Percentiles rank a stretch among this genome's conserved stretches.
phyloP scores from a whole-genome alignment of 2,797 vertebrate genomes.

The Yasuhikotakia modesta region DNA sequence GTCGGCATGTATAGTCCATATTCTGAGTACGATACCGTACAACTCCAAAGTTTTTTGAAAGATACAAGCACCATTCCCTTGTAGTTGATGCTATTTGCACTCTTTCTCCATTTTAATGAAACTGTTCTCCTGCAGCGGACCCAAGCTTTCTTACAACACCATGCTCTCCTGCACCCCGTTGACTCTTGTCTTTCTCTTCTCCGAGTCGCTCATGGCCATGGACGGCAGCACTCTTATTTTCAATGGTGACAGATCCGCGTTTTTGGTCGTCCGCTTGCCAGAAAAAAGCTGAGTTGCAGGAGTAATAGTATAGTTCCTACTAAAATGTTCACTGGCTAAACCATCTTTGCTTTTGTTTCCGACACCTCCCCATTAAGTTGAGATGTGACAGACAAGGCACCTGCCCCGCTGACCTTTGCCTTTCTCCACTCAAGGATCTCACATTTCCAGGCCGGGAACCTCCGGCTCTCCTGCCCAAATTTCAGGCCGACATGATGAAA shows the following conservation, averaged over 20 bases:
- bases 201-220: conserved; percentile 41
- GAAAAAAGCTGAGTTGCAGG: conserved; percentile 73
- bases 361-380: conserved; percentile 70
- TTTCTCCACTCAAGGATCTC: conserved; percentile 89
- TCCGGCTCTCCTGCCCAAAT: conserved; percentile 78
- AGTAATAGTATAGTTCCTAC: conserved; percentile 74
- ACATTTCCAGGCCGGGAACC: conserved; percentile 92
- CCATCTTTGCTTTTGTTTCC: conserved; percentile 65
- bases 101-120: conserved; percentile 92
- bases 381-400: conserved; percentile 65
- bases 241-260: conserved; percentile 64
- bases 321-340: conserved; percentile 62
- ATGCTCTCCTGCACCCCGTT: conserved; percentile 74
- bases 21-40: conserved; percentile 86
- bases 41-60: conserved; percentile 85
- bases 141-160: conserved; percentile 90
- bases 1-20: conserved; percentile 92
- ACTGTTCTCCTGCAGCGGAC: conserved; percentile 90
- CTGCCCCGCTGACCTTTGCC: conserved; percentile 83
- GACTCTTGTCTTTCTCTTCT: conserved; percentile 62
- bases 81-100: conserved; percentile 79
- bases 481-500: conserved; percentile 77
- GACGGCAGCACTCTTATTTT: conserved; percentile 73
- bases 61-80: conserved; percentile 69
- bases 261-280: conserved; percentile 59